Evolutionary conservation across 2,113 vertebrate genomes (phyloP).

Genomic region (Cardinalis cardinalis): DNA sequence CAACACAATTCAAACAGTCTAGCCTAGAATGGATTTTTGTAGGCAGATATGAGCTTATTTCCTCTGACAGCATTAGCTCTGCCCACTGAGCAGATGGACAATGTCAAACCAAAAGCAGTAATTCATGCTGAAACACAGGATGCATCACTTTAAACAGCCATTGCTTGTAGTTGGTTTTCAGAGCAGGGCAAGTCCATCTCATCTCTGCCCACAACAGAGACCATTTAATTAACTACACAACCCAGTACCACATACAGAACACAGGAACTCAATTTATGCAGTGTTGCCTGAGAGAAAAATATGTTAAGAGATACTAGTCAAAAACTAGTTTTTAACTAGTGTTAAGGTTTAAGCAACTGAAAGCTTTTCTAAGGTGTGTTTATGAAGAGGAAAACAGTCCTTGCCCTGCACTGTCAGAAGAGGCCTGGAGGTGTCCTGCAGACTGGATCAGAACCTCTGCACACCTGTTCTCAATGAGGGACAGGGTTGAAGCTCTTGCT

Average conservation of each 20-base stretch:
- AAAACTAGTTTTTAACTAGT: not conserved
- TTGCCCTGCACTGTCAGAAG: not conserved
- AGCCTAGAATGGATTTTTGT: not conserved
- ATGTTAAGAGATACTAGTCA: rapidly evolving
- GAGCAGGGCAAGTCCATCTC: not conserved
- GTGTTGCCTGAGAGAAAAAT: rapidly evolving
- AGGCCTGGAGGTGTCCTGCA: rapidly evolving
- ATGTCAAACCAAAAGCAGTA: not conserved
- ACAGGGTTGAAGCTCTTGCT: rapidly evolving
- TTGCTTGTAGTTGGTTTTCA: not conserved
- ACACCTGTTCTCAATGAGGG: not conserved
- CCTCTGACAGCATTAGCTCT: not conserved
- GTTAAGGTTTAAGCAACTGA: not conserved
- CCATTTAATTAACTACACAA: not conserved
- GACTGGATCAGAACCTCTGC: not conserved
- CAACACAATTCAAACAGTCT: not conserved
- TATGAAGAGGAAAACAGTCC: not conserved
- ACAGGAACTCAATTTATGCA: not conserved
- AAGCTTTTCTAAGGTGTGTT: not conserved
- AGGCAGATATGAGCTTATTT: not conserved
- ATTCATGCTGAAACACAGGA: not conserved
- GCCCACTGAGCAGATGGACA: not conserved
- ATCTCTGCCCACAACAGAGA: not conserved
- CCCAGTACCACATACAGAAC: rapidly evolving
- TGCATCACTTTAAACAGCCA: rapidly evolving